A percentile compares a stretch with the other conserved stretches of the same genome.
phyloP scores from a whole-genome alignment of 1,140 invertebrate species.

The Macrocentrus cingulum region DNA sequence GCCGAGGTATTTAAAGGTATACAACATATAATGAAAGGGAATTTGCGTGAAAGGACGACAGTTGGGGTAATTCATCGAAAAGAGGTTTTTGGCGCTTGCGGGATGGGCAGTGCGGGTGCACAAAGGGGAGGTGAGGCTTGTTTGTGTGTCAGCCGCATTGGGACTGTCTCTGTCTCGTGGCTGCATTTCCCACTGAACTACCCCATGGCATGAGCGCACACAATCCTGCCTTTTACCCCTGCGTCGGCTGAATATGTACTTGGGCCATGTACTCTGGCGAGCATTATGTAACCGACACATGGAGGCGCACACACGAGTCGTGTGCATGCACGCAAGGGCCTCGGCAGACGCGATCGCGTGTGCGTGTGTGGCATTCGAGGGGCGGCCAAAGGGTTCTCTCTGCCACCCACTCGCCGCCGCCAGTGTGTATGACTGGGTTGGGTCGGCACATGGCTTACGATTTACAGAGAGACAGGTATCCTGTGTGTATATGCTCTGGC shows the following conservation, averaged over 20 bases:
- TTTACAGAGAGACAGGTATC: conserved; percentile 35
- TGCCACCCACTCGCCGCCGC: background rate
- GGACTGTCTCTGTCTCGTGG: conserved; percentile 27
- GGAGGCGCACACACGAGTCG: conserved; percentile 18
- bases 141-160: conserved; percentile 38
- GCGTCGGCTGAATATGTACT: conserved; percentile 20
- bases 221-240: conserved; percentile 15
- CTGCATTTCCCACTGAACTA: conserved; percentile 31
- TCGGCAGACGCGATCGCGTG: conserved; percentile 17
- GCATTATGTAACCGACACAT: conserved; percentile 27
- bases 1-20: too few species aligned
- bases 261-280: conserved; percentile 20
- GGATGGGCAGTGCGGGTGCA: conserved; percentile 27
- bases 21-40: too few species aligned
- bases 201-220: conserved; percentile 22
- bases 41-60: too few species aligned
- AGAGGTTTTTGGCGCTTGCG: too few species aligned
- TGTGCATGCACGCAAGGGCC: conserved; percentile 23
- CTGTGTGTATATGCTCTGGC: conserved; percentile 15
- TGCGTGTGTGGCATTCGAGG: conserved; percentile 21
- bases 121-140: conserved; percentile 25
- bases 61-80: too few species aligned
- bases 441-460: conserved; percentile 30
- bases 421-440: conserved; percentile 11
- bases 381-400: conserved; percentile 20